Evolutionary conservation across 2,888 invertebrate genomes (phyloP), one percentile per base, ranked within the genome.

Genomic region (Silvanus unidentatus): DNA sequence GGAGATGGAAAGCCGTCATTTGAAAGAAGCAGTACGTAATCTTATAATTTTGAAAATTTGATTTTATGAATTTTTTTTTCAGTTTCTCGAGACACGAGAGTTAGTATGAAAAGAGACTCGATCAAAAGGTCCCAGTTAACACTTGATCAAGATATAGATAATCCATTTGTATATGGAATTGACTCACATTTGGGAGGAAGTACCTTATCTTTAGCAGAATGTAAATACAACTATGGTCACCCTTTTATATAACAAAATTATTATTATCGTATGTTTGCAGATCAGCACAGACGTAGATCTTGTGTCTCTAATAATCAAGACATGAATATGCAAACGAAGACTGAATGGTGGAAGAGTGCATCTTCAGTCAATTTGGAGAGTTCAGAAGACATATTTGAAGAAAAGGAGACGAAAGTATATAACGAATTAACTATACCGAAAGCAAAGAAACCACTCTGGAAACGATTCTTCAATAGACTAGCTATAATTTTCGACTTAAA

Each of bases 401-500:
- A 71, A 28, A 37, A 13, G 37, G 51, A 47, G 11, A 47, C 54
- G n/a, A 49, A 42, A n/a, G 36, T 44, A 8, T 45, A 51, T 29
- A 50, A 45, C 13, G 44, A 53, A 16, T 38, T 40, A 49, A 62
- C 51, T 16, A 45, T 54, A 13, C 50, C 49, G 1, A 53, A 29
- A 6, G 44, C 52, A 13, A 35, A 41, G 14, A 29, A 43, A 32
- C 32, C 45, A 12, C 16, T 28, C 4, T 54, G 51, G 48, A 52
- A 50, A 34, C 42, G 48, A 44, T 42, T 48, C 42, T 68, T 28
- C 14, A 47, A 62, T 6, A 70, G 65, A 43, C 58, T 81, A 12
- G 71, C 78, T 1, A 66, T 73, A 12, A 76, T 80, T 48, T 83
- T 84, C 59, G 85, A 84, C 66, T 68, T 86, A 41, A 78, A 77